Evolutionary conservation across 2,113 vertebrate species (phyloP).

Genomic region (Cavia aperea): DNA sequence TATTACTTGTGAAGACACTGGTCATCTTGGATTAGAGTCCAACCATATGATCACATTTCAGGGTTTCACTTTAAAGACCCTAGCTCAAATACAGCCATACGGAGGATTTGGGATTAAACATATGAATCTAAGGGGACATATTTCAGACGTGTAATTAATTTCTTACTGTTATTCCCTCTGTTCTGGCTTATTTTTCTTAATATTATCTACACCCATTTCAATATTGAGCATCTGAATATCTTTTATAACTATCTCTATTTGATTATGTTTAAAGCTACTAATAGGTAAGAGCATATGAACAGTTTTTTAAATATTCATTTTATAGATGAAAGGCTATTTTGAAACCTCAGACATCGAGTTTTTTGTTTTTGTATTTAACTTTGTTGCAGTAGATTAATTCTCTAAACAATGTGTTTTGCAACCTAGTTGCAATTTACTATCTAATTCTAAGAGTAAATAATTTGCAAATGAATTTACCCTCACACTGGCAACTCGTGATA

Average conservation of each 20-base stretch:
- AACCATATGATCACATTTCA: neutral
- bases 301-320: neutral
- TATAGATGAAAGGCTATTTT: neutral
- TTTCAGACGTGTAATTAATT: neutral
- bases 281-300: neutral
- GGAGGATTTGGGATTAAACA: fast-evolving
- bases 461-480: neutral
- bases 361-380: neutral
- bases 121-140: too few species aligned
- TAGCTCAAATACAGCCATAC: neutral
- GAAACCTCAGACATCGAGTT: neutral
- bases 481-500: neutral
- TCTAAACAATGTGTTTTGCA: neutral
- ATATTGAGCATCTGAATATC: neutral
- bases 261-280: neutral
- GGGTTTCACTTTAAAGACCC: neutral
- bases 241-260: neutral
- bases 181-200: neutral
- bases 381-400: neutral
- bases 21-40: neutral
- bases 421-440: neutral
- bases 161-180: neutral
- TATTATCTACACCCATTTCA: neutral
- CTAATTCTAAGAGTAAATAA: neutral
- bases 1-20: neutral